Conservation (phyloP, 2,888 invertebrate genomes). For the Heteromurus nitidus region DNA sequence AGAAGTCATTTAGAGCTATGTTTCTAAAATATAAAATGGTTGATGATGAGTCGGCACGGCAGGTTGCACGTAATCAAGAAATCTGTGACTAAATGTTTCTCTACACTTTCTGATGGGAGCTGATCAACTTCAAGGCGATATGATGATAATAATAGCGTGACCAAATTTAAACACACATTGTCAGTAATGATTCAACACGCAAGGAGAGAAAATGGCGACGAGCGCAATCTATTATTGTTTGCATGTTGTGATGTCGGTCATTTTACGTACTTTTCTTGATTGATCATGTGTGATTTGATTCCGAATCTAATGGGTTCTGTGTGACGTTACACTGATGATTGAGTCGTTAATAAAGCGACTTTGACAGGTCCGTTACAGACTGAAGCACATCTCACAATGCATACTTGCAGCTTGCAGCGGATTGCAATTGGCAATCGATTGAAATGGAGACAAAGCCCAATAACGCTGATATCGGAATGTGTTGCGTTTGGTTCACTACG, state of each 20-base stretch:
- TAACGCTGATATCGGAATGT: slow-evolving; percentile 22
- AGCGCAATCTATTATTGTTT: neutral
- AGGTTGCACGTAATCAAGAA: no score
- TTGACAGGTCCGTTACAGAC: slow-evolving; percentile 36
- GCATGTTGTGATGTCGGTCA: slow-evolving; percentile 30
- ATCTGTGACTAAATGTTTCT: neutral
- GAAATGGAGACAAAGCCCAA: slow-evolving; percentile 2
- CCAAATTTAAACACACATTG: slow-evolving; percentile 18
- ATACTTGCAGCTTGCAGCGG: no score
- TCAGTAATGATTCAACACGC: slow-evolving; percentile 8
- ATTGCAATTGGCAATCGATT: no score
- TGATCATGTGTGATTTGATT: slow-evolving; percentile 31
- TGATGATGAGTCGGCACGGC: slow-evolving; percentile 10
- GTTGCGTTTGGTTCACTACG: no score
- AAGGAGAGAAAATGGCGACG: neutral
- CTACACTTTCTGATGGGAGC: neutral
- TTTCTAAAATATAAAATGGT: no score
- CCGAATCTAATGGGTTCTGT: slow-evolving; percentile 39
- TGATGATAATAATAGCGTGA: slow-evolving; percentile 34
- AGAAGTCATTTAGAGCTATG: neutral
- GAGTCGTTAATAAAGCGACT: slow-evolving; percentile 28
- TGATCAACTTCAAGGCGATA: slow-evolving; percentile 28
- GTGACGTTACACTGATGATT: slow-evolving; percentile 19
- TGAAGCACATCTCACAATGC: no score
- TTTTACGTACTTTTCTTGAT: slow-evolving; percentile 32